Evolutionary conservation across 2,888 invertebrate species (phyloP).

Genomic region (Caenorhabditis macrosperma): DNA sequence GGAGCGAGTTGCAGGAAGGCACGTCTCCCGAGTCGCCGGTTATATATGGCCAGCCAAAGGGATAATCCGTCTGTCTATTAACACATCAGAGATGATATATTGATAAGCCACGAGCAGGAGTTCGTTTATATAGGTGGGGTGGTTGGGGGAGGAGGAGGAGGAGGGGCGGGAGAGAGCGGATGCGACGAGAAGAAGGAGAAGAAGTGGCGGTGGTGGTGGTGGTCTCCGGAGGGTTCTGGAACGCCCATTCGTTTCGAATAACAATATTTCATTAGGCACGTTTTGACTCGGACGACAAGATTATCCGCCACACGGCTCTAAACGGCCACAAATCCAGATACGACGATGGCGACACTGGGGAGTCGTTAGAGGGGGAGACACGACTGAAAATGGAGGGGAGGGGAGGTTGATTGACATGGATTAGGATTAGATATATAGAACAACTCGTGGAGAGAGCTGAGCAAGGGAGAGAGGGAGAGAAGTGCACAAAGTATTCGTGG

Average conservation of each 20-base stretch:
- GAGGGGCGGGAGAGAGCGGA: conserved; percentile 6
- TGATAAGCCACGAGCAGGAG: conserved; percentile 2
- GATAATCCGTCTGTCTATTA: no score
- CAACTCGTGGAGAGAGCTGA: neutral
- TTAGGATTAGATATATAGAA: conserved; percentile 22
- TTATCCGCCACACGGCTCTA: conserved; percentile 14
- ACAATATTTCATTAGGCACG: conserved; percentile 40
- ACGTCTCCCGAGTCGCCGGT: no score
- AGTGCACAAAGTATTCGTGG: no score
- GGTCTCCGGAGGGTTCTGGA: conserved; percentile 35
- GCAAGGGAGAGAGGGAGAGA: no score
- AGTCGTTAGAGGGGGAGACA: conserved; percentile 37
- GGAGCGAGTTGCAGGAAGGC: no score
- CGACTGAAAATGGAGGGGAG: conserved; percentile 14
- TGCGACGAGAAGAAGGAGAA: conserved; percentile 10
- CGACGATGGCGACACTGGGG: conserved; percentile 19
- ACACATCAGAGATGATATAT: no score
- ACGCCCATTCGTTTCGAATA: conserved; percentile 29
- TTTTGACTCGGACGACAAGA: neutral
- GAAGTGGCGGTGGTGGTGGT: no score
- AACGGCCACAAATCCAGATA: conserved; percentile 12
- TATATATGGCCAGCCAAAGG: no score
- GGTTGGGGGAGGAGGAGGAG: neutral
- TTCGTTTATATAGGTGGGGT: conserved; percentile 16
- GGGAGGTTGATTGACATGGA: conserved; percentile 28